A percentile compares a stretch with the other conserved stretches of the same genome.
Conservation (phyloP, 2,113 vertebrate genomes). For the Puntigrus tetrazona region DNA sequence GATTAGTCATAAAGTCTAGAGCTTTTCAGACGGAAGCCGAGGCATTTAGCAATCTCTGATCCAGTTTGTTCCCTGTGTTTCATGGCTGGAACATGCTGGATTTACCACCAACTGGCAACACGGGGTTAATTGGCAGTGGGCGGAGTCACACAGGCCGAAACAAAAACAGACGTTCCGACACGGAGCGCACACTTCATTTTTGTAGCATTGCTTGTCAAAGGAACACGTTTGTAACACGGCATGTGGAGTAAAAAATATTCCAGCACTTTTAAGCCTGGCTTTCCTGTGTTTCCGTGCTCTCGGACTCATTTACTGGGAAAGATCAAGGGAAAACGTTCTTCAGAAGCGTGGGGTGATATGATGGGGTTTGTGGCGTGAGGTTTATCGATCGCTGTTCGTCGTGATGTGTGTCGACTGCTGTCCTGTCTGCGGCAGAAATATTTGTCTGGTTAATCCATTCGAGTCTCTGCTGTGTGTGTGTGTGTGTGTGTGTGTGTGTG, state of each 20-base stretch:
- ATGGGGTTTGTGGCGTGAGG: background rate
- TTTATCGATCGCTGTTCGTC: background rate
- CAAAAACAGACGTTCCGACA: no score
- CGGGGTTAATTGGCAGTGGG: no score
- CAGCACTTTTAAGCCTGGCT: background rate
- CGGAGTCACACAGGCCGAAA: no score
- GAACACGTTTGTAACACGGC: no score
- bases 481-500: conserved; percentile 12
- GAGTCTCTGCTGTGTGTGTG: background rate
- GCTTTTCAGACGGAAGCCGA: no score
- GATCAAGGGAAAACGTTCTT: background rate
- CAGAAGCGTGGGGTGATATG: background rate
- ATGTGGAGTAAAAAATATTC: background rate
- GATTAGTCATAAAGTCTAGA: no score
- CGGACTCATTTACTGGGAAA: background rate
- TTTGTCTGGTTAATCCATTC: conserved; percentile 1
- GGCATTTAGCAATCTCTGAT: no score
- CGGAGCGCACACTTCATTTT: no score
- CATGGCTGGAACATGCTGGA: no score
- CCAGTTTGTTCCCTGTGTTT: no score
- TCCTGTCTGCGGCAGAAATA: conserved; percentile 9
- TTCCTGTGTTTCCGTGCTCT: background rate
- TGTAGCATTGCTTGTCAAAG: no score
- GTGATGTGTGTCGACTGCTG: conserved; percentile 2
- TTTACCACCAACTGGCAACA: no score